Percentiles rank a stretch among this genome's conserved stretches.
These are phyloP conservation scores for Crypturellus tataupa DNA, from an alignment of 2,797 vertebrate genomes.

Conservation along the genomic window DNA sequence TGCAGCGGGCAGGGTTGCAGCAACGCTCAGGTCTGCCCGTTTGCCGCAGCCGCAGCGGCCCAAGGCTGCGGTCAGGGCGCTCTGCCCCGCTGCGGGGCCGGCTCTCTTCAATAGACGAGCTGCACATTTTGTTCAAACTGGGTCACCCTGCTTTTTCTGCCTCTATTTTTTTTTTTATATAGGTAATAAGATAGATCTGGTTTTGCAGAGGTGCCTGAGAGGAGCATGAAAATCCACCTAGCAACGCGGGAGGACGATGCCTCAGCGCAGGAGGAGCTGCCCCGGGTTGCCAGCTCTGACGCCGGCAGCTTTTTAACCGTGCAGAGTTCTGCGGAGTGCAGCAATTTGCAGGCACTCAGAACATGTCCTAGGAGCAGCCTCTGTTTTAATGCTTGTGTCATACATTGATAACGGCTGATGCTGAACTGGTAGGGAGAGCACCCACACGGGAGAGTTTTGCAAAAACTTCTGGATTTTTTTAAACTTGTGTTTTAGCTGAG, in stretches of 20 bases:
- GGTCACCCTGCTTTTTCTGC: background rate
- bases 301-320: background rate
- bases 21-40: too few relatives aligned
- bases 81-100: background rate
- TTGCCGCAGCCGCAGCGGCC: too few relatives aligned
- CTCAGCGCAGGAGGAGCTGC: background rate
- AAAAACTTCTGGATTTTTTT: background rate
- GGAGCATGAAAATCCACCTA: background rate
- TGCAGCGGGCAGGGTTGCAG: background rate
- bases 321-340: background rate
- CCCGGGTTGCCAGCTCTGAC: background rate
- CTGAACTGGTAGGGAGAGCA: background rate
- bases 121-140: background rate
- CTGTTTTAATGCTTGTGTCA: background rate
- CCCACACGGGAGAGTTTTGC: background rate
- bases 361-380: background rate
- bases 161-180: too few relatives aligned
- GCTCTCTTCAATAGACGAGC: background rate
- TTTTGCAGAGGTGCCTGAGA: background rate
- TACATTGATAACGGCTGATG: background rate
- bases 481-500: background rate
- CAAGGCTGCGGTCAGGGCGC: background rate
- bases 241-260: fast-evolving
- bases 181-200: background rate
- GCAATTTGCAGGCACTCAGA: background rate